Evolutionary conservation across 2,888 invertebrate species (phyloP).

Genomic region (Tortrix viridana): DNA sequence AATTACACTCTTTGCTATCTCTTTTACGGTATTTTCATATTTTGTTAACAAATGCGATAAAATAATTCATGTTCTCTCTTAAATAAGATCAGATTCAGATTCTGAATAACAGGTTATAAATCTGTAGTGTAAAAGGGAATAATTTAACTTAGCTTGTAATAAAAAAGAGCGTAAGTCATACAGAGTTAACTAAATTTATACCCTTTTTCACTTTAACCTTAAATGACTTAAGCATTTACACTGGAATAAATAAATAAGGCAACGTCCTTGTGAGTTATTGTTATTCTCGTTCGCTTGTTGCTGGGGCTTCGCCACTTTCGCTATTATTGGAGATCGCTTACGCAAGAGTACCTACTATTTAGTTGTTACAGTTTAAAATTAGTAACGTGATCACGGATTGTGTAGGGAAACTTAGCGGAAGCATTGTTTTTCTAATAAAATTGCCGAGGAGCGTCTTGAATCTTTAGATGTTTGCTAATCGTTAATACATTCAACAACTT

Average conservation of each 20-base stretch:
- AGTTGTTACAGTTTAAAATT: slow-evolving; percentile 45
- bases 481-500: too few species aligned
- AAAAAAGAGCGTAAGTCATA: too few species aligned
- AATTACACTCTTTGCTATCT: too few species aligned
- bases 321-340: slow-evolving; percentile 73
- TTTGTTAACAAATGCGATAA: too few species aligned
- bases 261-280: slow-evolving; percentile 73
- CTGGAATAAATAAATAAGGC: slow-evolving; percentile 58
- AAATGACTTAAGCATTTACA: too few species aligned
- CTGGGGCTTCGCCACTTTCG: slow-evolving; percentile 71
- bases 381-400: slow-evolving; percentile 30
- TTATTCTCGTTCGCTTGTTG: slow-evolving; percentile 75
- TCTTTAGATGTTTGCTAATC: neutral
- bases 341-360: slow-evolving; percentile 55
- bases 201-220: too few species aligned
- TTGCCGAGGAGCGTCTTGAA: neutral
- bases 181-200: too few species aligned
- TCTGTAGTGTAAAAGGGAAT: too few species aligned
- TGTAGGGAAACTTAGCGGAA: slow-evolving; percentile 19
- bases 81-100: slow-evolving; percentile 4
- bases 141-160: too few species aligned
- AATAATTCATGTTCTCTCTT: too few species aligned
- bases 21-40: too few species aligned
- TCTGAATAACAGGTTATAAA: slow-evolving; percentile 36
- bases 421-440: slow-evolving; percentile 9